phyloP scores from a whole-genome alignment of 2,113 vertebrate genomes.

The Entelurus aequoreus region DNA sequence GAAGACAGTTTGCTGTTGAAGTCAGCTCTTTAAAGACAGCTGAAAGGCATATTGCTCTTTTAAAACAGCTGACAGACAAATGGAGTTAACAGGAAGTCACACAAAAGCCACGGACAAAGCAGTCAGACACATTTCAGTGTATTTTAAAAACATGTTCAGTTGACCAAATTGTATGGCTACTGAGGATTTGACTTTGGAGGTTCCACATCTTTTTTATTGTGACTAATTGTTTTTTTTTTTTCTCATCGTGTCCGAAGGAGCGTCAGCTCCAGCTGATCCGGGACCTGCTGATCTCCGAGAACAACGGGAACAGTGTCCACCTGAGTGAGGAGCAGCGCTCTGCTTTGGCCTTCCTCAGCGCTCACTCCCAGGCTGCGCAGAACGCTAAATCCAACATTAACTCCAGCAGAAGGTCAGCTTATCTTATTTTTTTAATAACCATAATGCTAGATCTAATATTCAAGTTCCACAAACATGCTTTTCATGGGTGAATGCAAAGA shows the following conservation, averaged over 20 bases:
- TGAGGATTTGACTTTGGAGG: neutral
- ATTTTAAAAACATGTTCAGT: neutral
- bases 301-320: constrained; percentile 79
- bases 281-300: constrained; percentile 86
- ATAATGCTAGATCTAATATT: neutral
- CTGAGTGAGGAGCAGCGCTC: constrained; percentile 90
- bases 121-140: neutral
- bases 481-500: neutral
- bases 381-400: constrained; percentile 51
- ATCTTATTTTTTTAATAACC: neutral
- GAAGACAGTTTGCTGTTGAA: too few species aligned
- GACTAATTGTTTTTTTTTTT: neutral
- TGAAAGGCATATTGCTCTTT: too few species aligned
- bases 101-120: too few species aligned
- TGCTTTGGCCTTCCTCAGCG: constrained; percentile 86
- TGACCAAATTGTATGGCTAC: neutral
- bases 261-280: constrained; percentile 88
- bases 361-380: constrained; percentile 71
- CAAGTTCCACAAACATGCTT: neutral
- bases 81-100: too few species aligned
- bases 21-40: too few species aligned
- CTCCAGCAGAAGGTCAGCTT: constrained; percentile 78
- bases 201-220: neutral
- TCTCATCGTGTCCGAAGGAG: constrained; percentile 69
- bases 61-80: too few species aligned